phyloP scores from a whole-genome alignment of 2,113 vertebrate species.

The Arizona elegans region DNA sequence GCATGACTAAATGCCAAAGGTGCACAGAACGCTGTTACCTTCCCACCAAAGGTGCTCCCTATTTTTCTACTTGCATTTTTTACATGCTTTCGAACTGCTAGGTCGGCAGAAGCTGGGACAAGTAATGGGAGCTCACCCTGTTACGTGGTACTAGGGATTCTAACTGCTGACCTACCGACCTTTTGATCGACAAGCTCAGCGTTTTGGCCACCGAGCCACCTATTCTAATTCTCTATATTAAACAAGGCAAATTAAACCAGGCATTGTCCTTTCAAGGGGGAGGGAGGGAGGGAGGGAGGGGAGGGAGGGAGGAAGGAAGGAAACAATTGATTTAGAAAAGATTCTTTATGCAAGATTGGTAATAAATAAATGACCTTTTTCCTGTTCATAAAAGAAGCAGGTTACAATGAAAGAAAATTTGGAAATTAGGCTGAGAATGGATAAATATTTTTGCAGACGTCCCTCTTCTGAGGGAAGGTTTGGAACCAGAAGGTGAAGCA shows the following conservation, averaged over 20 bases:
- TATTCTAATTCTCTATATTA: background rate
- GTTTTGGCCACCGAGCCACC: no score
- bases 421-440: background rate
- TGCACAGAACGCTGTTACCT: no score
- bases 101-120: no score
- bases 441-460: background rate
- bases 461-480: background rate
- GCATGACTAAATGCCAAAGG: no score
- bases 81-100: no score
- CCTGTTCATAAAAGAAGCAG: background rate
- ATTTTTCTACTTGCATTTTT: no score
- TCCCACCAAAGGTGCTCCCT: no score
- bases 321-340: background rate
- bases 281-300: no score
- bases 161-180: no score
- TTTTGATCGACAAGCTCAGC: no score
- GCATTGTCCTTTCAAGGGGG: background rate
- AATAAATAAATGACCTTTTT: background rate
- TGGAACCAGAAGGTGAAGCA: background rate
- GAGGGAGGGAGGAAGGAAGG: background rate
- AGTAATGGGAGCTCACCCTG: no score
- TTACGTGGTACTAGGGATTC: no score
- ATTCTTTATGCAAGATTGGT: background rate
- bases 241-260: background rate
- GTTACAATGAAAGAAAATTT: background rate